These are phyloP conservation scores for Desmophyllum pertusum DNA, from an alignment of 92 coral and sea anemone species.

Conservation along the genomic window DNA sequence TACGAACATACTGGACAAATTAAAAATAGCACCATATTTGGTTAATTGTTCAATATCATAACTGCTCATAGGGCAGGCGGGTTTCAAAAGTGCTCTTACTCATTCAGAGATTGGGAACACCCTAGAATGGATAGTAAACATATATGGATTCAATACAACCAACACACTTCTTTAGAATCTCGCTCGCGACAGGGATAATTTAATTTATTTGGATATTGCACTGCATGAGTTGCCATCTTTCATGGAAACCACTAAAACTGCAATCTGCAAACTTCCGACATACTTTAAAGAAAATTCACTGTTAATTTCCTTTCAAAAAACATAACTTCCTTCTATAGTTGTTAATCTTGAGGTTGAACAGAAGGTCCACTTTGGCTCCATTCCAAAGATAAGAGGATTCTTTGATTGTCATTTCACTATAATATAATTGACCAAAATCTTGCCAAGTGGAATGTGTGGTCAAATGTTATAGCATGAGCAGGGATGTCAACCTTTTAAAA, in stretches of 20 bases:
- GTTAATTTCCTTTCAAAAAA: neutral
- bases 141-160: conserved; percentile 2
- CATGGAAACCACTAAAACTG: neutral
- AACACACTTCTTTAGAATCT: neutral
- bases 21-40: conserved; percentile 19
- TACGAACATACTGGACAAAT: conserved; percentile 7
- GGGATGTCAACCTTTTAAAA: no score
- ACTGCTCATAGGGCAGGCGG: neutral
- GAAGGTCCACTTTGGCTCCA: neutral
- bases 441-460: neutral
- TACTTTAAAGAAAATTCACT: neutral
- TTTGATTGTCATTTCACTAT: neutral
- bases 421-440: neutral
- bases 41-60: conserved; percentile 14
- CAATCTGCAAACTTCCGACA: neutral
- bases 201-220: neutral
- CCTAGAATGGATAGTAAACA: neutral
- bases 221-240: neutral
- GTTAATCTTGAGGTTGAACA: neutral
- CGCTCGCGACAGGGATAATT: neutral
- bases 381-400: conserved; percentile 27
- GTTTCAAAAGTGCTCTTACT: conserved; percentile 10
- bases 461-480: no score
- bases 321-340: neutral
- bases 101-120: neutral